phyloP scores from a whole-genome alignment of 2,888 invertebrate genomes.

The Noctua pronuba region DNA sequence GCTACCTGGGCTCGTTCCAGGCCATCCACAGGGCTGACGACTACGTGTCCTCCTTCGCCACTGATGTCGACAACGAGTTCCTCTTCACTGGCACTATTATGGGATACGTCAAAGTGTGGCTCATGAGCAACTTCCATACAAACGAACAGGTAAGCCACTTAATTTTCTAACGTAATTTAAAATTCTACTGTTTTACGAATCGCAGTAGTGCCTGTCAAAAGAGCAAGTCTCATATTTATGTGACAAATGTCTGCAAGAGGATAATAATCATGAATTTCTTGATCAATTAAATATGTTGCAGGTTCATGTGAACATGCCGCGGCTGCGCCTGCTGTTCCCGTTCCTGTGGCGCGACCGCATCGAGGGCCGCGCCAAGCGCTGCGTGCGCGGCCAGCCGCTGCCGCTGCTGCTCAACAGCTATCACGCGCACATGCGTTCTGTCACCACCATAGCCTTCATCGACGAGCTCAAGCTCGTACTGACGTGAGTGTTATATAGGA shows the following conservation, averaged over 20 bases:
- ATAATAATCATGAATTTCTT: neutral
- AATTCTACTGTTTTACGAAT: neutral
- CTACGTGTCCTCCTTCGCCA: conserved; percentile 92
- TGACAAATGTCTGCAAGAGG: neutral
- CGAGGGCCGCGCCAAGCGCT: conserved; percentile 92
- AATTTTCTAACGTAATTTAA: neutral
- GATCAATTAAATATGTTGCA: conserved; percentile 57
- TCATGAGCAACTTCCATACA: conserved; percentile 92
- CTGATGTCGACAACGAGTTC: conserved; percentile 93
- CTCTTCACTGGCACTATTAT: conserved; percentile 93
- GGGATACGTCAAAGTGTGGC: conserved; percentile 96
- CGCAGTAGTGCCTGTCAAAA: neutral
- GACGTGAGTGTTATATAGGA: conserved; percentile 85
- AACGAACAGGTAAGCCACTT: conserved; percentile 78
- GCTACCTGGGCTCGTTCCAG: conserved; percentile 92
- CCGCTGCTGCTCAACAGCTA: conserved; percentile 93
- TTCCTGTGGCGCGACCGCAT: conserved; percentile 93
- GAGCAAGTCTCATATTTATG: neutral
- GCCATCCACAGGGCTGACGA: conserved; percentile 92
- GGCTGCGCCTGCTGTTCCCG: conserved; percentile 92
- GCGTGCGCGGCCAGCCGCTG: conserved; percentile 90
- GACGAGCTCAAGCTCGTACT: conserved; percentile 92
- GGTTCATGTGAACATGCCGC: conserved; percentile 91
- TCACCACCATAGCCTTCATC: conserved; percentile 92
- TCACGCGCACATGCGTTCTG: conserved; percentile 93